Evolutionary conservation across 1,140 invertebrate species (phyloP), one percentile per base, ranked within the genome.

Genomic region (Drosophila novamexicana): DNA sequence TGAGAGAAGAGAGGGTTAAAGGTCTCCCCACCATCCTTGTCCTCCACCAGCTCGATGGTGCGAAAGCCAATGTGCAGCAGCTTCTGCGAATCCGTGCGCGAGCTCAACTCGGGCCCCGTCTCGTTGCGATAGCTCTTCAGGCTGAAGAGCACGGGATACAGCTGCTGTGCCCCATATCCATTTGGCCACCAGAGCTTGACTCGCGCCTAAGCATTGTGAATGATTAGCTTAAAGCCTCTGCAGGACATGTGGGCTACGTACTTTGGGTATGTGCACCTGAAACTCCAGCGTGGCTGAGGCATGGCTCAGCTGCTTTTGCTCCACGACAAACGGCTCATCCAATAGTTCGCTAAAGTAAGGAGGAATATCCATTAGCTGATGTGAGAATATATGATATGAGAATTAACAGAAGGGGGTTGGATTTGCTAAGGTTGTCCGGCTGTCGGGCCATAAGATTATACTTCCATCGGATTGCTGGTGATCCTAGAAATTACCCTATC

Each of bases 131-230:
- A 81, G 36, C 75, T 92, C 12, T 77, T 79, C 0, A 85, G 94
- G 8, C 90, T 93, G 1, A 96, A 93, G 10, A 91, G 92, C 0
- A 98, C 86, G 18, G 94, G 91, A 81, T 98, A 98, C 0, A 99
- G 93, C 1, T 92, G 93, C 91, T 97, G 98, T 10, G 94, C 89
- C 12, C 98, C 98, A 91, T 97, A 97, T 36, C 97, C 98, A 93
- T 98, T 98, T 0, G 98, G 98, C 98, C 98, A 99, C 98, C 98
- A 99, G 8, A 94, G 83, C 47, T 94, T 78, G 0, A 91, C 76
- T 1, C 47, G 63, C n/a, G 75, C 76, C 90, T 91, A 45, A 9
- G 9, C 49, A 22, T 1, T 45, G 1, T 61, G 9, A 29, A 16
- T 10, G 8, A 45, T 36, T 9, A 65, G 5, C 9, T 7, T 4